A percentile compares a stretch with the other conserved stretches of the same genome.
These are phyloP conservation scores for Musca domestica DNA, from an alignment of 1,140 invertebrate species.

Conservation along the genomic window DNA sequence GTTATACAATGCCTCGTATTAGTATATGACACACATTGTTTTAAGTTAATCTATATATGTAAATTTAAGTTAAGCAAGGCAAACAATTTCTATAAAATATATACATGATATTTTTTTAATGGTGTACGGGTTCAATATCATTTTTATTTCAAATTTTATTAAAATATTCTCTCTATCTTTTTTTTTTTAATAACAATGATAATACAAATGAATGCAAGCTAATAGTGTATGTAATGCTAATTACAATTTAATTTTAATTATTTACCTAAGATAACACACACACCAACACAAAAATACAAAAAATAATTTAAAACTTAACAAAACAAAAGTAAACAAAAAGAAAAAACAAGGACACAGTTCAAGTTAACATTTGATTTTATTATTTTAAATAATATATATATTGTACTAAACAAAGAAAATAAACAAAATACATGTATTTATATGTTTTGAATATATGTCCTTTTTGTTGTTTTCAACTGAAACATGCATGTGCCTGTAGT, in stretches of 20 bases:
- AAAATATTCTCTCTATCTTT: not conserved
- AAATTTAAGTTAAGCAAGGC: not conserved
- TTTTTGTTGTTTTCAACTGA: no score
- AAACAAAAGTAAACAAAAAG: no score
- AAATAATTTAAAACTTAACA: no score
- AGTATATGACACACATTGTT: not conserved
- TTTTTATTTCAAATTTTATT: slow-evolving; percentile 10
- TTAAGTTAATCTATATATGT: not conserved
- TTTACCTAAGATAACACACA: no score
- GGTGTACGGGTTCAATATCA: slow-evolving; percentile 14
- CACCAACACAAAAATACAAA: no score
- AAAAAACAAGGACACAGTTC: slow-evolving; percentile 14
- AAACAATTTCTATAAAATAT: not conserved
- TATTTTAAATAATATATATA: slow-evolving; percentile 7
- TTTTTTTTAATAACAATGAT: not conserved
- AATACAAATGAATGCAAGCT: no score
- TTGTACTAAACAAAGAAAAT: not conserved
- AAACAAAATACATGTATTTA: not conserved
- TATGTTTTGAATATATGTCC: no score
- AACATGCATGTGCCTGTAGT: no score
- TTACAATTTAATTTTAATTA: no score
- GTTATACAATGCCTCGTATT: no score
- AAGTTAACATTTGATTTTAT: slow-evolving; percentile 21
- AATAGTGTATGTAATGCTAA: no score
- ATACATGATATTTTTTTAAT: not conserved